phyloP scores from a whole-genome alignment of 2,888 invertebrate genomes.

The Chrysotoxum bicinctum region DNA sequence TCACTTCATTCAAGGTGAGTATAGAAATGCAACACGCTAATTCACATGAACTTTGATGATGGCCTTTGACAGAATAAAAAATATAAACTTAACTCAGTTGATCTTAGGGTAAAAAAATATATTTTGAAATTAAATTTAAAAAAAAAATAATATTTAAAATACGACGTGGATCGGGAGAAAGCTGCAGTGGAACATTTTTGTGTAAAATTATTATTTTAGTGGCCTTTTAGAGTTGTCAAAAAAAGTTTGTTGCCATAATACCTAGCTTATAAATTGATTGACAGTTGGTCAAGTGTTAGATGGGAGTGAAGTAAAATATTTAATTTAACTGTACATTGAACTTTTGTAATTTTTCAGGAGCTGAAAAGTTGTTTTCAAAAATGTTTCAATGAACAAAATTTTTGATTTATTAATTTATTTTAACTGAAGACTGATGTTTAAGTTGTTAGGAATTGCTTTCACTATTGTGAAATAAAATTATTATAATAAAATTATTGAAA shows the following conservation, averaged over 20 bases:
- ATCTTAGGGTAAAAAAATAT: not conserved
- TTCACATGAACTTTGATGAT: not conserved
- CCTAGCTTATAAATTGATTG: no score
- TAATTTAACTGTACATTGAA: no score
- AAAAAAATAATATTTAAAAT: not conserved
- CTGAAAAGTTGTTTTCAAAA: no score
- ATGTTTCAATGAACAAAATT: no score
- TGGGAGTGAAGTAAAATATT: no score
- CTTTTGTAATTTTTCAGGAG: no score
- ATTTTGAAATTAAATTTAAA: not conserved
- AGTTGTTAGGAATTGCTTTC: no score
- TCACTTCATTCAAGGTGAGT: slow-evolving; percentile 46
- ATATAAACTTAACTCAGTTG: not conserved
- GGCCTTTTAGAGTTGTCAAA: not conserved
- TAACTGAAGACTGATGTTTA: no score
- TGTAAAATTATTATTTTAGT: not conserved
- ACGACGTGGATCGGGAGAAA: not conserved
- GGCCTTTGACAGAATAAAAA: not conserved
- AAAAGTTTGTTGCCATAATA: not conserved
- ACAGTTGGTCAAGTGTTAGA: no score
- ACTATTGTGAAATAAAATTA: no score
- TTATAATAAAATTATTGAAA: no score
- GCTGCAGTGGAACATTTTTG: not conserved
- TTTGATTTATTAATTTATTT: no score
- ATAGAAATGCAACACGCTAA: not conserved